Base-by-base conservation (phyloP, 2,113 vertebrate species). In the Abramis brama region DNA sequence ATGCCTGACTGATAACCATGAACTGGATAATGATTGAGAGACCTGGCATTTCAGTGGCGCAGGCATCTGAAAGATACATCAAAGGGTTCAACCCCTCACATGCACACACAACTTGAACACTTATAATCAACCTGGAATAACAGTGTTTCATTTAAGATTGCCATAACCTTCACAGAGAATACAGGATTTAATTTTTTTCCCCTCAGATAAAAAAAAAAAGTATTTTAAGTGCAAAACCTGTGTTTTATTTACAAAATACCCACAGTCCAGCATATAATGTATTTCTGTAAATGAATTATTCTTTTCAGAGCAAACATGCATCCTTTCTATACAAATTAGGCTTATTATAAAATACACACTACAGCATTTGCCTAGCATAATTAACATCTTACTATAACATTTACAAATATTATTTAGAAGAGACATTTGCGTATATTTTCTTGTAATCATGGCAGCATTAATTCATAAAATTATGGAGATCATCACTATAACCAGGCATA, bases 11-110 rank as follows among this genome's bases (percentile, higher is more conserved):
- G 25, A 50, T 50, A 77, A 77, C 45, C 74, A 77, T 27, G 47
- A 76, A 76, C 12, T 30, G n/a, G 45, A 27, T 76, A 76, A 76
- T 52, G 74, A 77, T 52, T 52, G 25, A 77, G 25, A 52, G n/a
- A 77, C 12, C 74, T 52, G 47, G 10, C 47, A 77, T 50, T 52
- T 77, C 15, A 27, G 47, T 52, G 43, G 43, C 9, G n/a, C 45
- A 77, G n/a, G 25, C 45, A 50, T 52, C 10, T 27, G n/a, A 76
- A 52, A 76, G 25, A 76, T 47, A 52, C n/a, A 76, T 30, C 15
- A 73, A 73, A 43, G 21, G 2, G 10, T 73, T 73, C 10, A 36
- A 11, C 21, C 36, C 21, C 1, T 13, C 36, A 73, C 39, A 23
- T 23, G 6, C 5, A 73, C 70, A 73, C 70, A 73, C 36, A 73